phyloP scores from a whole-genome alignment of 2,797 vertebrate genomes.

The Halcyon leucocephala region DNA sequence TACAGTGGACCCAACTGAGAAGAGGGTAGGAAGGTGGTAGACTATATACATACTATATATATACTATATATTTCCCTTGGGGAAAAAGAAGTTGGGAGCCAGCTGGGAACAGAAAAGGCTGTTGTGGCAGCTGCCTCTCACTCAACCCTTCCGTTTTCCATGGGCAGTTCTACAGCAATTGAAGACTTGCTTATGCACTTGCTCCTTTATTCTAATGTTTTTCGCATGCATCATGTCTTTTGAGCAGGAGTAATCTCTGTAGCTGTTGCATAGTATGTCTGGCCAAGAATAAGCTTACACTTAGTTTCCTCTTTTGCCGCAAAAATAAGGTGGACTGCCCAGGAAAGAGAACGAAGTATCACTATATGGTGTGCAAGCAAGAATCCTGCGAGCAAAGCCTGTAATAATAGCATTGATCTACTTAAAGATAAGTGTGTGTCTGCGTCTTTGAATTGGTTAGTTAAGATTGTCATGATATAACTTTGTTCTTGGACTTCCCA shows the following conservation, averaged over 20 bases:
- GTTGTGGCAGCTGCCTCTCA: not conserved
- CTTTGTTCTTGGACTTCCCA: not conserved
- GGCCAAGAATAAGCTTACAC: not conserved
- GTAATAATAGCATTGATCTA: not conserved
- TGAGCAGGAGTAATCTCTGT: not conserved
- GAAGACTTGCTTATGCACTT: not conserved
- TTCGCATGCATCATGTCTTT: not conserved
- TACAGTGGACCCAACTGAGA: accelerated
- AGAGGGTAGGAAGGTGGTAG: accelerated
- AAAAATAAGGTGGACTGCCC: not conserved
- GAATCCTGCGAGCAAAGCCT: not conserved
- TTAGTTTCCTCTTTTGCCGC: not conserved
- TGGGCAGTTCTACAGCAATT: not conserved
- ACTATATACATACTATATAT: too few relatives aligned
- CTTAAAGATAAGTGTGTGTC: not conserved
- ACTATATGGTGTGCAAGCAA: not conserved
- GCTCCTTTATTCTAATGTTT: not conserved
- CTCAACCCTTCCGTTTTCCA: not conserved
- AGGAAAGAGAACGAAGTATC: not conserved
- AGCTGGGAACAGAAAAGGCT: not conserved
- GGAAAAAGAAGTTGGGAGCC: not conserved
- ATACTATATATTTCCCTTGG: too few relatives aligned
- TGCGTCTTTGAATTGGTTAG: not conserved
- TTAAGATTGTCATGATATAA: not conserved
- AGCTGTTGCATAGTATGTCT: not conserved